Evolutionary conservation across 37 sponge, comb jelly and placozoan species (phyloP), one percentile per base, ranked within the genome.

Genomic region (Haliclona indistincta): DNA sequence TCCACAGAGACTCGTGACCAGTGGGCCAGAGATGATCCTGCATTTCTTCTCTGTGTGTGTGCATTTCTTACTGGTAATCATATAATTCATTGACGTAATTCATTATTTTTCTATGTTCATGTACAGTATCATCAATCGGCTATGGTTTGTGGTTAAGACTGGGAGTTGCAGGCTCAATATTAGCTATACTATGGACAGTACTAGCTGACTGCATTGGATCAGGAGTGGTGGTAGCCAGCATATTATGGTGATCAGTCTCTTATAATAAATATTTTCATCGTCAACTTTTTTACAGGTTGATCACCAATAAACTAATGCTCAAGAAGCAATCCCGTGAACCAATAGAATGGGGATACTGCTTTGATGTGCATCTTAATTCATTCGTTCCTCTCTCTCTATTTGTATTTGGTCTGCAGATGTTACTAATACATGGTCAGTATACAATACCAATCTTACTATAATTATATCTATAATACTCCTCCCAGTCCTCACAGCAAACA

Each of bases 1-100:
- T 54, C 3, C 35, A 19, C 56, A 82, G 89, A 94, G 55, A 97
- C 93, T 38, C 92, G 89, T 63, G 76, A 90, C 28, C 70, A 83
- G 28, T 97, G 99, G 99, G 89, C 99, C 0, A 62, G 99, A 33
- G 99, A 97, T 71, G 99, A 97, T 64, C 99, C 99, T 37, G 95
- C 99, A 17, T 92, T 97, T 51, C 79, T 94, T 11, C 91, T 97
- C 47, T 69, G 94, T 11, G 70, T 94, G 23, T 60, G 83, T 19
- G 76, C 53, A 19, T 87, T 81, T n/a, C 71, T 96, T 1, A 73
- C 72, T 22, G 74, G 93, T 81, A 75, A 64, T 67, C 3, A 8
- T 49, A 19, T 37, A 17, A 38, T 17, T 15, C 33, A 47, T 20
- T 19, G 23, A 13, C 45, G 38, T 29, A 53, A 19, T 45, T 35